Base-by-base conservation (phyloP, 2,113 vertebrate species). In the Gasterosteus aculeatus region DNA sequence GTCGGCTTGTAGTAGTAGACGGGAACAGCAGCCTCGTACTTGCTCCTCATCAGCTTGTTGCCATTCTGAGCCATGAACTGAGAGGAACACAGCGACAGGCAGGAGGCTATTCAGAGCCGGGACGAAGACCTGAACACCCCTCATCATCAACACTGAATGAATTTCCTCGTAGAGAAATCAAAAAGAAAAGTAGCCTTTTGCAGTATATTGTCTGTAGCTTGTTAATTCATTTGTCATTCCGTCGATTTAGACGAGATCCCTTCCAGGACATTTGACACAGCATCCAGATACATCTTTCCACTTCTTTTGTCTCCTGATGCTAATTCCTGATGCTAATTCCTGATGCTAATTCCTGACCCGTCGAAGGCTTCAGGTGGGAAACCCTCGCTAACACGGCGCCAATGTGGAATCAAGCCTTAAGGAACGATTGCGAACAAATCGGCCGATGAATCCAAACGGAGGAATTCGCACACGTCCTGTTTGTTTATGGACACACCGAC, bases 1-100 rank as follows among this genome's bases (percentile, higher is more conserved):
- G 88, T 94, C 44, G 96, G 96, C 80, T 93, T 95, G 87, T 98
- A 97, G 92, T 96, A 97, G 88, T 96, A 97, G 64, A 94, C 87
- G 6, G 97, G 97, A 79, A 98, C 94, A 18, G 89, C 70, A 2
- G 95, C 95, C 92, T 98, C 97, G 0, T 95, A 97, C 26, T 89
- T 93, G 56, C 82, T 92, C 92, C 93, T 96, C 90, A 93, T 92
- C 72, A 87, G 84, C 44, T 91, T 78, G 62, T 97, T 97, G 7
- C 96, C 96, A 3, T 92, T 91, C 53, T 94, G 91, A 26, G 91
- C 92, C 94, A 97, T 94, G 89, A 96, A 95, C 96, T 98, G 88
- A 54, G 39, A 19, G 15, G 19, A 29, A 53, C 44, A 58, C n/a
- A 38, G 10, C 14, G 29, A 7, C 0, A 33, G 18, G 42, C 61